These are phyloP conservation scores for Aphelenchoides fujianensis DNA, from an alignment of 1,140 invertebrate genomes.

Conservation along the genomic window DNA sequence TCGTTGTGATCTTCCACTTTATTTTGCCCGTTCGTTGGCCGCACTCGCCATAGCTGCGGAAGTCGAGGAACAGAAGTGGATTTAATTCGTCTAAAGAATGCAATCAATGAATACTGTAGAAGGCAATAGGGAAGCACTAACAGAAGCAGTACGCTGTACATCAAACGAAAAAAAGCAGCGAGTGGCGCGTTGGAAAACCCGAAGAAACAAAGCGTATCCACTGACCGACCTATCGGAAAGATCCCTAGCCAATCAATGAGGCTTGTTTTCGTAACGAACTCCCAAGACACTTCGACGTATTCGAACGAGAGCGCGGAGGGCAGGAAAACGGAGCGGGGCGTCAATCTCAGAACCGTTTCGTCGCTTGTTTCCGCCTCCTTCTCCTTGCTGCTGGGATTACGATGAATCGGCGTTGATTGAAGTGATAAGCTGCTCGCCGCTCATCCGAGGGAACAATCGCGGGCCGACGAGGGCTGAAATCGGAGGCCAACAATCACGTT, in stretches of 20 bases:
- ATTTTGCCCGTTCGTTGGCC: slow-evolving; percentile 60
- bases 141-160: background rate
- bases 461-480: background rate
- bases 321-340: background rate
- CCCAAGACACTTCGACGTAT: slow-evolving; percentile 26
- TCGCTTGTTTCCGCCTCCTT: background rate
- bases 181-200: no score
- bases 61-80: slow-evolving; percentile 64
- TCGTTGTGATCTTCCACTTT: slow-evolving; percentile 11
- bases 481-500: background rate
- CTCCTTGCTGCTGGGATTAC: no score
- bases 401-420: background rate
- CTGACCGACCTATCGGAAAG: slow-evolving; percentile 40
- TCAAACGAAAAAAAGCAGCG: background rate
- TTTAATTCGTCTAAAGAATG: slow-evolving; percentile 48
- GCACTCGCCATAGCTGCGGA: slow-evolving; percentile 63
- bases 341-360: background rate
- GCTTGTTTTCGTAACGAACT: slow-evolving; percentile 25
- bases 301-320: background rate
- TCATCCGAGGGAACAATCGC: no score
- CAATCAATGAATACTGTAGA: background rate
- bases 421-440: background rate
- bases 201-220: slow-evolving; percentile 13
- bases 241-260: slow-evolving; percentile 43
- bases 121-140: background rate